Base-by-base conservation (phyloP, 2,113 vertebrate species). In the Planiliza haematocheilus region DNA sequence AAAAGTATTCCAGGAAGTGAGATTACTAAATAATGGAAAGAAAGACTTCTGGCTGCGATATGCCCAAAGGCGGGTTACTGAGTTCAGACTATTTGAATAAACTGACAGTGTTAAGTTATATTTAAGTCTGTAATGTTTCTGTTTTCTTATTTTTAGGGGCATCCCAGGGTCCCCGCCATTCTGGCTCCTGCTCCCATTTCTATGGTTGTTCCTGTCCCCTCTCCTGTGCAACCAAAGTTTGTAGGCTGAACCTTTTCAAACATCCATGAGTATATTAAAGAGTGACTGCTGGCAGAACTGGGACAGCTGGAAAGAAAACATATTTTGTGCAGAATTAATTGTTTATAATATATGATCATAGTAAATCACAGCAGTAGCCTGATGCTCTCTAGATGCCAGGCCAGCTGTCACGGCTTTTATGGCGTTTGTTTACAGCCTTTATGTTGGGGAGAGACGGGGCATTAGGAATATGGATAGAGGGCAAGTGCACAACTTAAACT, bases 241-340 rank as follows among this genome's bases (percentile, higher is more conserved):
- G 46, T 41, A 20, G 72, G 34, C n/a, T 55, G 59, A 56, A 56
- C 41, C 53, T 80, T 70, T 50, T 46, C 34, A 52, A 53, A 52
- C 64, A 73, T 77, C 46, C 37, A 7, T 37, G 38, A 41, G 62
- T 16, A 49, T 56, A 55, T 76, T 46, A 80, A 73, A 63, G 43
- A 61, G 59, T 65, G 24, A 11, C 39, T 56, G 16, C n/a, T 79
- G 79, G 68, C 63, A 83, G 67, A 89, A 70, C 77, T 84, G 70
- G 84, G 74, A 55, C 84, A 82, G 18, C 60, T 41, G 21, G 8
- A 24, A n/a, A n/a, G n/a, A n/a, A n/a, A n/a, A 5, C 8, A 0
- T 41, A 51, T 61, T 45, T 57, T 49, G 55, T 39, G 17, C 59
- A 50, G 13, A 57, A 72, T 71, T 70, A 76, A 79, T 74, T 80